Evolutionary conservation across 2,113 vertebrate genomes (phyloP).

Genomic region (Prinia subflava): DNA sequence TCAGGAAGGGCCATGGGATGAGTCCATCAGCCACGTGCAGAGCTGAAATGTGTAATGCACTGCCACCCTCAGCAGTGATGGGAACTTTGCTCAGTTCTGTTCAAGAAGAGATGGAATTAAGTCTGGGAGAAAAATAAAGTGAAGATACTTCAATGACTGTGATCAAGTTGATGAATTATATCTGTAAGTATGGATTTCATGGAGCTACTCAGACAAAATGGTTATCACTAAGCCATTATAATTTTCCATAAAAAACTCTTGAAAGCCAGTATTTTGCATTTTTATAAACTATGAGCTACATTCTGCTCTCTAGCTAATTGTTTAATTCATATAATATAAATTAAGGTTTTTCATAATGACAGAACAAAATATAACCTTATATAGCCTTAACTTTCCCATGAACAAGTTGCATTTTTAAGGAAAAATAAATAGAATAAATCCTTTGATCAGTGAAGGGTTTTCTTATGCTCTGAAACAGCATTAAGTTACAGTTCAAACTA

Average conservation of each 20-base stretch:
- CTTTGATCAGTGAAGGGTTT: not conserved
- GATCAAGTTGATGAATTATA: not conserved
- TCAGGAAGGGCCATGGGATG: not conserved
- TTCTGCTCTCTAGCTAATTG: not conserved
- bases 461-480: not conserved
- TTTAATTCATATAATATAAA: not conserved
- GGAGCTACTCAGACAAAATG: not conserved
- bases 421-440: not conserved
- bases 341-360: not conserved
- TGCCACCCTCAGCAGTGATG: not conserved
- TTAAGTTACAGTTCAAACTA: not conserved
- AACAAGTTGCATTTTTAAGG: not conserved
- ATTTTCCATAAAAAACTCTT: not conserved
- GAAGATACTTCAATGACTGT: not conserved
- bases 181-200: not conserved
- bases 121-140: fast-evolving
- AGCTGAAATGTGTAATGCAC: not conserved
- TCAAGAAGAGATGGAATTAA: not conserved
- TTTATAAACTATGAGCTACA: not conserved
- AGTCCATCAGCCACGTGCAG: not conserved
- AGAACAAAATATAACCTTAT: not conserved
- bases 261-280: not conserved
- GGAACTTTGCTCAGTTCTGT: not conserved
- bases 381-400: not conserved
- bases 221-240: not conserved